Evolutionary conservation across 2,797 vertebrate species (phyloP), one percentile per base, ranked within the genome.

Genomic region (Chiroxiphia lanceolata): DNA sequence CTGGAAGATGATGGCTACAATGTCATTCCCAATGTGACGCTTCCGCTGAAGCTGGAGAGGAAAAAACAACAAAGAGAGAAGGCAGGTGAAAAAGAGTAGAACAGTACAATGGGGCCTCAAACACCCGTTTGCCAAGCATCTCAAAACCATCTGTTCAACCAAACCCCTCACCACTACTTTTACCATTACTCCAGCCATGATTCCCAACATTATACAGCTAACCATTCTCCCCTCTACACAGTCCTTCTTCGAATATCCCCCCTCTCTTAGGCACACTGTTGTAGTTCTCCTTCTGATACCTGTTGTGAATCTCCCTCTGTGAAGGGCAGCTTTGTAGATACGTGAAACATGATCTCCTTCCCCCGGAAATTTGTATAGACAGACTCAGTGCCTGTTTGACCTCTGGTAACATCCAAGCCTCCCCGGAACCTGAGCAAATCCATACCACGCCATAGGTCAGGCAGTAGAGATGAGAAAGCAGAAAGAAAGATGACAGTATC

Each of bases 301-400:
- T 99, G 99, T 96, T 99, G 99, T 20, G 98, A 97, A 95, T 99
- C 99, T n/a, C 98, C 98, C 18, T 99, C 98, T 61, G 99, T 99
- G 96, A 98, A 99, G 15, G 99, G 99, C 87, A 99, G 98, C 94
- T 99, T 99, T 23, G 99, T 99, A 89, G 98, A 98, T 6, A 99
- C 98, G n/a, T 99, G 99, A 94, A 99, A 99, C 98, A 99, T 99
- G 90, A 99, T 98, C 96, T 99, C 98, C 95, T 98, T 98, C 8
- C 98, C 98, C 10, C 97, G 98, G 97, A 99, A 99, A 83, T 98
- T 98, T 79, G 99, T 99, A 89, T 98, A 98, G 94, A 99, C 96
- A 0, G 99, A 98, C 86, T 99, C 98, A 15, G 97, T 98, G 97
- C 99, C 99, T 9, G 99, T 99, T 95, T 99, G 99, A 69, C 98